A percentile compares a stretch with the other conserved stretches of the same genome.
These are phyloP conservation scores for Pristionchus maxplancki DNA, from an alignment of 2,888 invertebrate species.

Conservation along the genomic window DNA sequence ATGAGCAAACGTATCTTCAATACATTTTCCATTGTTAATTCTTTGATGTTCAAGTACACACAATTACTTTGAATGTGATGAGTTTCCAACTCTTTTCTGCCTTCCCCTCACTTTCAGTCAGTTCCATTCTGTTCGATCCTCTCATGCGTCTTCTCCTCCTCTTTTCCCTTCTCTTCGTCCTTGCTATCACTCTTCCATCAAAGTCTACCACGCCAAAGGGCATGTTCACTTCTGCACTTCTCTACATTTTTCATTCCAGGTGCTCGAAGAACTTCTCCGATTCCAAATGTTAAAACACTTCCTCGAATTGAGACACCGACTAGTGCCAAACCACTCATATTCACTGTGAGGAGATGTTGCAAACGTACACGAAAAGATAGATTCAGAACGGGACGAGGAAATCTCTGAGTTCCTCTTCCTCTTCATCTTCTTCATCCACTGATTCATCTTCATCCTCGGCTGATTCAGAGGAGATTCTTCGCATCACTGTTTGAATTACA, in stretches of 20 bases:
- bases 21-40: not conserved
- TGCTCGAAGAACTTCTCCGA: not conserved
- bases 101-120: not conserved
- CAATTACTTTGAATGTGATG: not conserved
- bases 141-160: conserved; percentile 26
- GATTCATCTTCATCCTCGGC: not conserved
- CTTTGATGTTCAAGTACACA: not conserved
- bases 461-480: not conserved
- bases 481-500: no score
- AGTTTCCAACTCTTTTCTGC: not conserved
- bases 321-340: not conserved
- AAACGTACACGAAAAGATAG: not conserved
- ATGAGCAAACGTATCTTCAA: no score
- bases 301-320: not conserved
- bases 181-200: not conserved
- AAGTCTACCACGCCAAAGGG: not conserved
- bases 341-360: not conserved
- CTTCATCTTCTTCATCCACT: not conserved
- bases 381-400: not conserved
- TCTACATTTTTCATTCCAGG: not conserved
- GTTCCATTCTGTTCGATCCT: not conserved
- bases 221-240: not conserved
- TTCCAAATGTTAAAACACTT: not conserved
- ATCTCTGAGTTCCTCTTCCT: not conserved
- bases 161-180: not conserved